Evolutionary conservation across 2,797 vertebrate genomes (phyloP), one percentile per base, ranked within the genome.

Genomic region (Cuculus canorus): DNA sequence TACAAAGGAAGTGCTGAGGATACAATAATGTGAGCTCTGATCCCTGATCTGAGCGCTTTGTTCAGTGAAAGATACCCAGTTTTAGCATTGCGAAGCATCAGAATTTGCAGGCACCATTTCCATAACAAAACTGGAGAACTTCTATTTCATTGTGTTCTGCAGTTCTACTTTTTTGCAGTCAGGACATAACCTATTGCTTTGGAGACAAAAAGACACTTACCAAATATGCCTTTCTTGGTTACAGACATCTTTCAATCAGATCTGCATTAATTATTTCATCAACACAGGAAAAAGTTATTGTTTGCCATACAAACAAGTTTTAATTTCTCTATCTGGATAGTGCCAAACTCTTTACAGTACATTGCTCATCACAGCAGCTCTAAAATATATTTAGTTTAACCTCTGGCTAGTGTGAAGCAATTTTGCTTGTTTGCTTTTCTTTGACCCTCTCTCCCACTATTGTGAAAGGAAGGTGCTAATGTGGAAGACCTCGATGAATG

Each of bases 351-450:
- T 88, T 94, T 28, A 56, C 48, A 92, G 66, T 39, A 84, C 33
- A 73, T 39, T 90, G 76, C 76, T 96, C 93, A 75, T 96, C 95
- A 95, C 75, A 89, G 75, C 88, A 72, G 45, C 75, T 94, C 96
- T 94, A 88, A 97, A 97, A 92, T 78, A 76, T 37, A 88, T 96
- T 96, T 94, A 69, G 70, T 95, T 96, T 86, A 81, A 92, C 96
- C 94, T 87, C 69, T 78, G 82, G 94, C 85, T 92, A 76, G 11
- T 17, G 47, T 85, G 59, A 70, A 91, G 66, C 50, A 43, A 88
- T 94, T 83, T 86, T 88, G 23, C 77, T 95, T 78, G 71, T 90
- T 97, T 93, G 72, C 70, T 96, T 82, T 94, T 81, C 72, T 88
- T 91, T 96, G 63, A 95, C 71, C 65, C 28, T 76, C 56, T 70